Conservation (phyloP, 2,797 vertebrate species). For the Cyclopterus lumpus region DNA sequence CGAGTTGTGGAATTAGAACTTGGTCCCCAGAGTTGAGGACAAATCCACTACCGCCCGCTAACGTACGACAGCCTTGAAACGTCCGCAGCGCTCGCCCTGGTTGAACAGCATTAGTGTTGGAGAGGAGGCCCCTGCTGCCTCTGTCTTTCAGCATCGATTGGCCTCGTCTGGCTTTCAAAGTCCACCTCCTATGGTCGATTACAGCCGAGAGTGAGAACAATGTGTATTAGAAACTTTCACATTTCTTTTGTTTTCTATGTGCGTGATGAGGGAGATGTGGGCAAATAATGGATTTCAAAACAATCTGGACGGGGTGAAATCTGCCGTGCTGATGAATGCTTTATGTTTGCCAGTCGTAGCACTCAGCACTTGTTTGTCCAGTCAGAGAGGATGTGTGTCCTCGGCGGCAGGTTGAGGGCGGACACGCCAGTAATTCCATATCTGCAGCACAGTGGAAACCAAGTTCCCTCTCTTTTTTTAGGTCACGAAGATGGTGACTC, state of each 20-base stretch:
- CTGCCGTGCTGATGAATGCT: slow-evolving; percentile 43
- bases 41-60: background rate
- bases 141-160: slow-evolving; percentile 69
- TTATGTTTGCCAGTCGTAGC: slow-evolving; percentile 42
- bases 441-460: background rate
- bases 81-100: slow-evolving; percentile 44
- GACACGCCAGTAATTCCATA: slow-evolving; percentile 6
- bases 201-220: slow-evolving; percentile 59
- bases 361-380: slow-evolving; percentile 47
- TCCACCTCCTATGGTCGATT: slow-evolving; percentile 56
- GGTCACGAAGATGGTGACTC: slow-evolving; percentile 10
- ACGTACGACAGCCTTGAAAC: slow-evolving; percentile 26
- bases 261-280: slow-evolving; percentile 38
- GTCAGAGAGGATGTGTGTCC: slow-evolving; percentile 44
- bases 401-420: slow-evolving; percentile 9
- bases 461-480: slow-evolving; percentile 4
- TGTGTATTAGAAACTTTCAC: slow-evolving; percentile 58
- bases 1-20: background rate
- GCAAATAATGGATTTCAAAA: slow-evolving; percentile 39
- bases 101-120: slow-evolving; percentile 34
- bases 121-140: slow-evolving; percentile 29
- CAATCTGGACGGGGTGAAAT: slow-evolving; percentile 26
- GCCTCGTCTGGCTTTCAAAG: slow-evolving; percentile 53
- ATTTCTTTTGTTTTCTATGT: slow-evolving; percentile 37
- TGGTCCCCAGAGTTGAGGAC: background rate